These are phyloP conservation scores for Hylomyscus alleni DNA, from an alignment of 2,797 vertebrate genomes.

Conservation along the genomic window DNA sequence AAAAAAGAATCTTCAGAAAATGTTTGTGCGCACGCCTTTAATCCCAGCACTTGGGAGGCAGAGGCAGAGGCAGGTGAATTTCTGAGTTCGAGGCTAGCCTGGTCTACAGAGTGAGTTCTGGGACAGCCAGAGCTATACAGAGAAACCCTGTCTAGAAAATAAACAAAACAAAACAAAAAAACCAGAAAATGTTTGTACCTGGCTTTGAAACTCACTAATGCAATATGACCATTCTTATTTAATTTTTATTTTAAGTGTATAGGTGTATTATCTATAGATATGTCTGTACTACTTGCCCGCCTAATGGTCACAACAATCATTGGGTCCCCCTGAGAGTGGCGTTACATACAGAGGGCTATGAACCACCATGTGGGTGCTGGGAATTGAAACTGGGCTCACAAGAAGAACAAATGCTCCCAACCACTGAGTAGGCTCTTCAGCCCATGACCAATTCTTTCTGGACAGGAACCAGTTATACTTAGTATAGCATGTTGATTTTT, in stretches of 20 bases:
- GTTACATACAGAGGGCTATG: background rate
- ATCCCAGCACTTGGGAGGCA: too few species aligned
- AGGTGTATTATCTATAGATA: background rate
- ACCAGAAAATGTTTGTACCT: slow-evolving; percentile 6
- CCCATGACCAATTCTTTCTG: slow-evolving; percentile 37
- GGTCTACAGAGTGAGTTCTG: too few species aligned
- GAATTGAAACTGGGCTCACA: background rate
- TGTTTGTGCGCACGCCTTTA: too few species aligned
- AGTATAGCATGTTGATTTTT: slow-evolving; percentile 32
- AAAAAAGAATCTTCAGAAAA: slow-evolving; percentile 42
- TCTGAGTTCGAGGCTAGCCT: too few species aligned
- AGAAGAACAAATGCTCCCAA: background rate
- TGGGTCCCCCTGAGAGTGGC: background rate
- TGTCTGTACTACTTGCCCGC: background rate
- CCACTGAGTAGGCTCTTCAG: background rate
- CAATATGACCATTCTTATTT: background rate
- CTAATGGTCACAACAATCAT: background rate
- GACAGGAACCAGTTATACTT: slow-evolving; percentile 55
- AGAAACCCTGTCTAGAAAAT: too few species aligned
- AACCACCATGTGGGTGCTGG: background rate
- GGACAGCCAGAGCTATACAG: too few species aligned
- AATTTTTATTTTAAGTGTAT: background rate
- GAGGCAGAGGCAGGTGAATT: too few species aligned
- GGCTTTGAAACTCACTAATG: slow-evolving; percentile 56
- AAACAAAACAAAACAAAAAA: too few species aligned